A percentile compares a stretch with the other conserved stretches of the same genome.
Evolutionary conservation across 2,888 invertebrate species (phyloP).

Genomic region (Tricholauxania praeusta): DNA sequence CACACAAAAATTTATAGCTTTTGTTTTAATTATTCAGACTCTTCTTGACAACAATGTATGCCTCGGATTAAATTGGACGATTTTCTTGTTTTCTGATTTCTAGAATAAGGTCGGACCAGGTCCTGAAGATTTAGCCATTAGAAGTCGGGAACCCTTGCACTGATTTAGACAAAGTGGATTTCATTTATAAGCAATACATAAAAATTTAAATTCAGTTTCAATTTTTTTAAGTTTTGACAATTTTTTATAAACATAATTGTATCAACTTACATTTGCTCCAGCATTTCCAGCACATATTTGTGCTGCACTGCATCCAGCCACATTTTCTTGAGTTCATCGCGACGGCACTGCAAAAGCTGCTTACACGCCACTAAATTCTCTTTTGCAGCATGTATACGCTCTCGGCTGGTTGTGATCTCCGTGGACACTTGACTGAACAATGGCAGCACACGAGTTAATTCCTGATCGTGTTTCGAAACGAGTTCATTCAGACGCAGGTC

Average conservation of each 20-base stretch:
- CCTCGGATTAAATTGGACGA: no score
- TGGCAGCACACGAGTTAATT: constrained; percentile 79
- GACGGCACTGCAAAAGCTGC: constrained; percentile 85
- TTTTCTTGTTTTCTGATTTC: no score
- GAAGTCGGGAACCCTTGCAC: no score
- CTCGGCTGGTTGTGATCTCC: constrained; percentile 80
- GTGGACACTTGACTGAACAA: constrained; percentile 82
- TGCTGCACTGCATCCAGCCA: constrained; percentile 98
- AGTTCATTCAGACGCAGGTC: constrained; percentile 90
- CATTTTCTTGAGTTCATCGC: constrained; percentile 92
- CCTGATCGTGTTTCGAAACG: constrained; percentile 88
- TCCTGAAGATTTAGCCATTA: no score
- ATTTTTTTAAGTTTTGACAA: background rate
- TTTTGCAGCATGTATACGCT: constrained; percentile 82
- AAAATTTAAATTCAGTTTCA: background rate
- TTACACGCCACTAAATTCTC: constrained; percentile 87
- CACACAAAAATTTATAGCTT: no score
- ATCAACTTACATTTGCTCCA: constrained; percentile 80
- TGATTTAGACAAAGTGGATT: no score
- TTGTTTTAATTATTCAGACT: no score
- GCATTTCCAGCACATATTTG: constrained; percentile 86
- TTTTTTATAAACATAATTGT: background rate
- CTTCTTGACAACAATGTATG: no score
- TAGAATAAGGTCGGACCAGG: no score
- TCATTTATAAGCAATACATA: background rate